Conservation (phyloP, 2,888 invertebrate species). For the Eilema caniola region DNA sequence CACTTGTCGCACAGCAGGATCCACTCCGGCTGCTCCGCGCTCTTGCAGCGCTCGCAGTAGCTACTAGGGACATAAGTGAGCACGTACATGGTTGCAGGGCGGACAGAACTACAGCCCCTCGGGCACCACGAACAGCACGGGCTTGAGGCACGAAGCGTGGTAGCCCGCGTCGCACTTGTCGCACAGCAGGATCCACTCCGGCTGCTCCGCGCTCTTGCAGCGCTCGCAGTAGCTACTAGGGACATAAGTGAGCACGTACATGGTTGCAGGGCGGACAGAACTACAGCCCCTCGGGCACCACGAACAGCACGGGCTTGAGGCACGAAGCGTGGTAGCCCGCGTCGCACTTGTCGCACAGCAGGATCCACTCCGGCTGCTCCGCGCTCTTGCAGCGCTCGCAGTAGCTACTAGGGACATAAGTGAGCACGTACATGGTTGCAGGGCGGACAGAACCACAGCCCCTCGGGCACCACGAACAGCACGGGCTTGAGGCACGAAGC, state of each 20-base stretch:
- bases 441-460: slow-evolving; percentile 99
- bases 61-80: too few species aligned
- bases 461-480: slow-evolving; percentile 97
- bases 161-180: slow-evolving; percentile 88
- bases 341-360: too few species aligned
- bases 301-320: slow-evolving; percentile 95
- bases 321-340: slow-evolving; percentile 98
- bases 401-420: too few species aligned
- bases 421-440: slow-evolving; percentile 91
- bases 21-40: too few species aligned
- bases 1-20: too few species aligned
- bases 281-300: slow-evolving; percentile 99
- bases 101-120: slow-evolving; percentile 99
- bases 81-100: slow-evolving; percentile 93
- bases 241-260: too few species aligned
- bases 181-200: too few species aligned
- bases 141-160: slow-evolving; percentile 98
- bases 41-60: too few species aligned
- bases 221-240: too few species aligned
- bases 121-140: slow-evolving; percentile 96
- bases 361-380: too few species aligned
- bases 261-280: slow-evolving; percentile 99
- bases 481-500: slow-evolving; percentile 97
- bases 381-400: too few species aligned
- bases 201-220: too few species aligned